Percentiles rank a stretch among this genome's conserved stretches.
These are phyloP conservation scores for Zoanthus solanderi DNA, from an alignment of 92 coral and sea anemone genomes.

Conservation along the genomic window DNA sequence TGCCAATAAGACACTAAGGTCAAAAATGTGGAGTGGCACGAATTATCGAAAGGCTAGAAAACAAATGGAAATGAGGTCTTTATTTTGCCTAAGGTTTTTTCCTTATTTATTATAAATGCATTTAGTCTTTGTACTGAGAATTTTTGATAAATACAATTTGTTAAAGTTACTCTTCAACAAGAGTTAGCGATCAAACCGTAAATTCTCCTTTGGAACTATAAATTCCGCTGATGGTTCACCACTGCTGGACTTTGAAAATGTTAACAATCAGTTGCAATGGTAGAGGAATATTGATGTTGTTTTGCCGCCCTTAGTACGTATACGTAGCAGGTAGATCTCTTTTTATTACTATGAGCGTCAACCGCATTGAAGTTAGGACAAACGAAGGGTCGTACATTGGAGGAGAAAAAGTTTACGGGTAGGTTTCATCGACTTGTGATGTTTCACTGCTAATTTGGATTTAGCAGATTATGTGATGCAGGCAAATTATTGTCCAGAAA, in stretches of 20 bases:
- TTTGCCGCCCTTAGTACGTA: not conserved
- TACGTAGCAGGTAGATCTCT: not conserved
- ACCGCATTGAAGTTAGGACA: constrained; percentile 42
- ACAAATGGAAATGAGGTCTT: not conserved
- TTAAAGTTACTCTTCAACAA: not conserved
- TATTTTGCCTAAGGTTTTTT: not conserved
- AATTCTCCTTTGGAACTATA: not conserved
- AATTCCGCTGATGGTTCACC: not conserved
- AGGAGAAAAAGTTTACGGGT: constrained; percentile 43
- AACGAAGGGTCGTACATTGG: constrained; percentile 47
- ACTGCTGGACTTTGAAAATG: not conserved
- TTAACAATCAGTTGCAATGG: not conserved
- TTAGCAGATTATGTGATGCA: no score
- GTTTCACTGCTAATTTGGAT: not conserved
- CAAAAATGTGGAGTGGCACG: not conserved
- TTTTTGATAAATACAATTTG: not conserved
- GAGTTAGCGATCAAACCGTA: not conserved
- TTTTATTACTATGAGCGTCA: constrained; percentile 23
- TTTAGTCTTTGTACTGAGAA: not conserved
- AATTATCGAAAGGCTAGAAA: not conserved
- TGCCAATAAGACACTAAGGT: not conserved
- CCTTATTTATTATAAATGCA: not conserved
- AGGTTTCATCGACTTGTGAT: constrained; percentile 1
- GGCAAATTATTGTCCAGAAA: no score
- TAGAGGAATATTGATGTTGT: not conserved